These are phyloP conservation scores for Ctenosaura bakeri DNA, from an alignment of 2,797 vertebrate genomes.

Conservation along the genomic window DNA sequence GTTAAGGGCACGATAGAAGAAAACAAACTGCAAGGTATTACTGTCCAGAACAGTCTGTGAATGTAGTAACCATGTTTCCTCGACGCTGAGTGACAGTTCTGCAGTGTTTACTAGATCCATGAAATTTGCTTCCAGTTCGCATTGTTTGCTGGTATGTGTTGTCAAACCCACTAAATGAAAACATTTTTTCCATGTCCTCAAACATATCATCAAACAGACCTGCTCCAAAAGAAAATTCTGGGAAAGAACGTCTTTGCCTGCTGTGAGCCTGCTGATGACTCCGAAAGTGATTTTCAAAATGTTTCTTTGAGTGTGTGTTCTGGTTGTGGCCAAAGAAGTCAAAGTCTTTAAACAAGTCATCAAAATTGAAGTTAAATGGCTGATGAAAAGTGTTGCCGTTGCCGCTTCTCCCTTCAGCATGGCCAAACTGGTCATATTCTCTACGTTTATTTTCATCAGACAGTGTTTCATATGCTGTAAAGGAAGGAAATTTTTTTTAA, in stretches of 20 bases:
- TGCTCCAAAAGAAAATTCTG: slow-evolving; percentile 84
- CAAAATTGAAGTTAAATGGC: slow-evolving; percentile 93
- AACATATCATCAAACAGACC: slow-evolving; percentile 92
- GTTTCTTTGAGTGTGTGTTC: slow-evolving; percentile 87
- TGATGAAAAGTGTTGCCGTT: slow-evolving; percentile 84
- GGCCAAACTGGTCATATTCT: slow-evolving; percentile 92
- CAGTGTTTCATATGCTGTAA: slow-evolving; percentile 93
- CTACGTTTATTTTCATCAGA: slow-evolving; percentile 90
- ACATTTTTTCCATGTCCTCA: slow-evolving; percentile 95
- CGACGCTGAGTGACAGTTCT: slow-evolving; percentile 95
- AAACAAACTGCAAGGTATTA: slow-evolving; percentile 62
- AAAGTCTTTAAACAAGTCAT: slow-evolving; percentile 94
- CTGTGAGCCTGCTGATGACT: slow-evolving; percentile 85
- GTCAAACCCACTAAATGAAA: slow-evolving; percentile 89
- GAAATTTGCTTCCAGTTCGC: slow-evolving; percentile 87
- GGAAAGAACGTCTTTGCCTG: slow-evolving; percentile 83
- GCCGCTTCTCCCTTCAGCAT: slow-evolving; percentile 75
- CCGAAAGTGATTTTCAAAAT: slow-evolving; percentile 91
- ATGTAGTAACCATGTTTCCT: slow-evolving; percentile 98
- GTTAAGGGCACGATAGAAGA: slow-evolving; percentile 9
- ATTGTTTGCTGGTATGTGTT: slow-evolving; percentile 78
- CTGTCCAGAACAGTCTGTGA: slow-evolving; percentile 93
- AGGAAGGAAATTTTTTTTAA: slow-evolving; percentile 25
- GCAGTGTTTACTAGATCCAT: slow-evolving; percentile 92
- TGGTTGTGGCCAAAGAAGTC: slow-evolving; percentile 88